A percentile compares a stretch with the other conserved stretches of the same genome.
These are phyloP conservation scores for Archegozetes longisetosus DNA, from an alignment of 1,140 invertebrate genomes.

Conservation along the genomic window DNA sequence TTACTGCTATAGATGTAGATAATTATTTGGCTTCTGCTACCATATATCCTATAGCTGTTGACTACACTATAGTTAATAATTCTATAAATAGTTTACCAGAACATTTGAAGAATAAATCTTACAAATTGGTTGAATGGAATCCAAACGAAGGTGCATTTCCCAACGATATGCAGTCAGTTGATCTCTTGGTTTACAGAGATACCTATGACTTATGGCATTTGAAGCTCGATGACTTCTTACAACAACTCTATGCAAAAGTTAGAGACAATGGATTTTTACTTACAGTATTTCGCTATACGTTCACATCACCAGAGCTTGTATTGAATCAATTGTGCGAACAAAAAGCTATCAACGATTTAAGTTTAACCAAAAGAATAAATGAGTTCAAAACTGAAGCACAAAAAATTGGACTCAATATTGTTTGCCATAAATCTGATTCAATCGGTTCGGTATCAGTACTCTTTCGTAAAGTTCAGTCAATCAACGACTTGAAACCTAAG, in stretches of 20 bases:
- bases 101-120: background rate
- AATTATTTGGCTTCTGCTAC: slow-evolving; percentile 15
- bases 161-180: slow-evolving; percentile 1
- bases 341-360: background rate
- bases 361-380: background rate
- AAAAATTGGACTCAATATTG: background rate
- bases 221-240: background rate
- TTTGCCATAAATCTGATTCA: background rate
- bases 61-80: slow-evolving; percentile 27
- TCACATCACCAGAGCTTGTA: background rate
- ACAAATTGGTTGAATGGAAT: too few relatives aligned
- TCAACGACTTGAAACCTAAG: slow-evolving; percentile 18
- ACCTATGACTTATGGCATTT: background rate
- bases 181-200: background rate
- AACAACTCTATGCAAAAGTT: background rate
- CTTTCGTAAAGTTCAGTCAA: slow-evolving; percentile 3
- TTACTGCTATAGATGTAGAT: background rate
- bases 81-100: background rate
- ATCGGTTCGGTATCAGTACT: background rate
- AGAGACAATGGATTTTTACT: slow-evolving; percentile 2
- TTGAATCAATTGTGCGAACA: background rate
- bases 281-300: background rate
- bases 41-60: slow-evolving; percentile 30
- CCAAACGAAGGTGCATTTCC: background rate
- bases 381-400: background rate